Base-by-base conservation (phyloP, 2,888 invertebrate genomes). In the Tetragnatha montana region DNA sequence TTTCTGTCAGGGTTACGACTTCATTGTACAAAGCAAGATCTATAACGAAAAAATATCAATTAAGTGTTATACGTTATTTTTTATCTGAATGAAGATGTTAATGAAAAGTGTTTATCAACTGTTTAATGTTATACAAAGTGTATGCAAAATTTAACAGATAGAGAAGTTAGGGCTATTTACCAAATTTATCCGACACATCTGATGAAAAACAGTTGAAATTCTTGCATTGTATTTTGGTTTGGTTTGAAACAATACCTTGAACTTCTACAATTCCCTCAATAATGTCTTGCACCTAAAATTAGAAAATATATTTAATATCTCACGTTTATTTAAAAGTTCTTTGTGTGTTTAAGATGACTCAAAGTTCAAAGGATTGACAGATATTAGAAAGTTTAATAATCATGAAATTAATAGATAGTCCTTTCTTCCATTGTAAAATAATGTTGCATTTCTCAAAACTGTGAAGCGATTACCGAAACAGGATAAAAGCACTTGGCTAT, bases 191-290 rank as follows among this genome's bases (percentile, higher is more conserved):
- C 19, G 79, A 19, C n/a, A 69, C 3, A 6, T 70, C 68, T n/a
- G 6, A 17, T 17, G 83, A 79, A 78, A 83, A 88, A 68, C 19
- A 73, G 68, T 79, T 17, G 19, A 76, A 69, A 51, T 88, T 71
- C 17, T 88, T 21, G 19, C 88, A 79, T 17, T 73, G 70, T 19
- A 88, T 79, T 17, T 73, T 73, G 22, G 74, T 88, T 22, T 73
- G 60, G 49, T 71, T 78, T 17, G n/a, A n/a, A 12, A 83, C 83
- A 50, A 51, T 83, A 7, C 88, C 88, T 68, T 88, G 88, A 49
- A 88, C 82, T 80, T 88, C 88, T n/a, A 88, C 73, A 10, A 79
- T 22, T 17, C 88, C 88, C 74, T 83, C 83, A n/a, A 88, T 50
- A 8, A 74, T 49, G 47, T 88, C 88, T 73, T 88, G 83, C 51